phyloP scores from a whole-genome alignment of 1,140 invertebrate genomes.

The Idris sp. region DNA sequence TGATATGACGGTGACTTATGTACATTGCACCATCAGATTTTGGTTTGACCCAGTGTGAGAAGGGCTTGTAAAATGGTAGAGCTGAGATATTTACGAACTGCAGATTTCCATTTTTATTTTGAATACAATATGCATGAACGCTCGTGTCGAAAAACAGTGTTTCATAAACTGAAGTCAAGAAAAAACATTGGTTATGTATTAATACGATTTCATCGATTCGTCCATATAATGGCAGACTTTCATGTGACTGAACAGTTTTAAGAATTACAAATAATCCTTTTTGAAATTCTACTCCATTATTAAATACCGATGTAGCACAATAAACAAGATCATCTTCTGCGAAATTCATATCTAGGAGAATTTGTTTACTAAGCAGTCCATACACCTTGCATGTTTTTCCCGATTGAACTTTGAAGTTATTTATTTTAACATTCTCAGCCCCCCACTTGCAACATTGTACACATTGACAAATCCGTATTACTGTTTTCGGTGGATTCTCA shows the following conservation, averaged over 20 bases:
- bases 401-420: constrained; percentile 14
- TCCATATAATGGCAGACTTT: constrained; percentile 24
- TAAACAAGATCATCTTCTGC: constrained; percentile 29
- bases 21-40: constrained; percentile 6
- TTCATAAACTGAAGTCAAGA: neutral
- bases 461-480: constrained; percentile 10
- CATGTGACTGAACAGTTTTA: constrained; percentile 5
- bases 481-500: constrained; percentile 23
- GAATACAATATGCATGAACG: constrained; percentile 24
- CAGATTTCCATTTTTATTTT: neutral
- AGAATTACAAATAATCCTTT: constrained; percentile 38
- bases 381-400: constrained; percentile 13
- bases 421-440: neutral
- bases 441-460: constrained; percentile 11
- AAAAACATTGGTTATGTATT: constrained; percentile 7
- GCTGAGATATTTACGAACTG: constrained; percentile 4
- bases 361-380: constrained; percentile 11
- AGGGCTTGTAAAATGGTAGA: constrained; percentile 24
- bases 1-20: constrained; percentile 27
- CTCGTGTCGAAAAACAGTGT: constrained; percentile 5
- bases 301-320: constrained; percentile 14
- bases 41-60: constrained; percentile 18
- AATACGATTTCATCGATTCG: constrained; percentile 17
- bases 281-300: constrained; percentile 46
- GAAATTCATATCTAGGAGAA: constrained; percentile 35